phyloP scores from a whole-genome alignment of 2,797 vertebrate species.

The Scyliorhinus canicula region DNA sequence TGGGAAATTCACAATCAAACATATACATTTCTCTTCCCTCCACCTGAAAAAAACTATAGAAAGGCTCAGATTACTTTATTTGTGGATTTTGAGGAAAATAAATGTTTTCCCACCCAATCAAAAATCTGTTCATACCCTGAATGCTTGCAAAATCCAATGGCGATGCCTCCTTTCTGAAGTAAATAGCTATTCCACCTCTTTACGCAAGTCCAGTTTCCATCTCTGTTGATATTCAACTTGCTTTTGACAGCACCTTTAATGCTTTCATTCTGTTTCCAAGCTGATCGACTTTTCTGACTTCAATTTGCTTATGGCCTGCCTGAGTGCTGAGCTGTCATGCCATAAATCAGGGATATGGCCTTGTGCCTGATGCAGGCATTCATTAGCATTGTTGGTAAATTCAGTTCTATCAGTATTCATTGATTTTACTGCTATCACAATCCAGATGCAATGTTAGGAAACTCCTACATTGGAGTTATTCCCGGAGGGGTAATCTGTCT shows the following conservation, averaged over 20 bases:
- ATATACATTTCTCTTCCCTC: not conserved
- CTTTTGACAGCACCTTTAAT: conserved; percentile 29
- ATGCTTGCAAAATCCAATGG: not conserved
- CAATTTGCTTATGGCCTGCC: conserved; percentile 36
- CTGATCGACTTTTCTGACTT: conserved; percentile 34
- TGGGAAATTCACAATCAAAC: not conserved
- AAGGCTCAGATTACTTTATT: not conserved
- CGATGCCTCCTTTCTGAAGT: not conserved
- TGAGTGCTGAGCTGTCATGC: conserved; percentile 7
- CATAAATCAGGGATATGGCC: conserved; percentile 35
- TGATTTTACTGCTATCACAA: conserved; percentile 38
- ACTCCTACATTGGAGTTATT: conserved; percentile 32
- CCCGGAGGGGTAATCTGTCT: conserved; percentile 31
- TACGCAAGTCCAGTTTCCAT: not conserved
- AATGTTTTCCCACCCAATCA: not conserved
- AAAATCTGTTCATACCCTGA: not conserved
- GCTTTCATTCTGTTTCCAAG: conserved; percentile 10
- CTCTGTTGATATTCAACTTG: not conserved
- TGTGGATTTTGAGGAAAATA: not conserved
- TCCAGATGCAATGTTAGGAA: conserved; percentile 32
- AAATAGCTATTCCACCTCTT: not conserved
- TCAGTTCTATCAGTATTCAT: conserved; percentile 36
- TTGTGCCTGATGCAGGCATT: conserved; percentile 22
- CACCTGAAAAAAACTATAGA: not conserved
- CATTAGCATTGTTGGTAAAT: conserved; percentile 38